phyloP scores from a whole-genome alignment of 2,888 invertebrate genomes.

The Pomacea canaliculata region DNA sequence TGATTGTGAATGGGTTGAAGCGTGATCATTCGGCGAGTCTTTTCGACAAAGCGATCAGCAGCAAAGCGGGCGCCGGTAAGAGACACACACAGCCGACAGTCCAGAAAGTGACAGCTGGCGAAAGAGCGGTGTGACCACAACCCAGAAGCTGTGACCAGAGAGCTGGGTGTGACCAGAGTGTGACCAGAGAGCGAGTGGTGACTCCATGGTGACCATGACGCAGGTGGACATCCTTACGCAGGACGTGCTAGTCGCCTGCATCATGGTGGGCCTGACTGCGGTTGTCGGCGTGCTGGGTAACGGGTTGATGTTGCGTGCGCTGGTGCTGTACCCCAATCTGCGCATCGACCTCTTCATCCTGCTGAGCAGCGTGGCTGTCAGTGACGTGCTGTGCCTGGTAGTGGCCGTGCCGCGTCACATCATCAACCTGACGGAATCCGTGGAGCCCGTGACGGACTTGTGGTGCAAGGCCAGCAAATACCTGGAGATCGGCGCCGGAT shows the following conservation, averaged over 20 bases:
- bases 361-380: slow-evolving; percentile 51
- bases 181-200: no score
- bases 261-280: slow-evolving; percentile 51
- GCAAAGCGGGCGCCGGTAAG: no score
- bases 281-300: slow-evolving; percentile 56
- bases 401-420: slow-evolving; percentile 53
- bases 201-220: background rate
- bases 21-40: no score
- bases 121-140: no score
- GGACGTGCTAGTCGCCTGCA: slow-evolving; percentile 45
- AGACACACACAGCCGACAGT: no score
- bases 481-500: slow-evolving; percentile 26
- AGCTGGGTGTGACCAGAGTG: no score
- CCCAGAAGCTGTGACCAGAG: no score
- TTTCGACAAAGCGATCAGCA: no score
- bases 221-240: slow-evolving; percentile 23
- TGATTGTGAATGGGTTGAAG: no score
- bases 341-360: slow-evolving; percentile 53
- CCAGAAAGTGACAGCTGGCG: no score
- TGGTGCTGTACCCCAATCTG: slow-evolving; percentile 43
- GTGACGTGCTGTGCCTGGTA: slow-evolving; percentile 48
- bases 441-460: slow-evolving; percentile 35
- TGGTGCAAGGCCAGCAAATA: slow-evolving; percentile 52
- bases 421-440: slow-evolving; percentile 41
- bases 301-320: slow-evolving; percentile 50